phyloP scores from a whole-genome alignment of 2,113 vertebrate genomes.

The Zingel zingel region DNA sequence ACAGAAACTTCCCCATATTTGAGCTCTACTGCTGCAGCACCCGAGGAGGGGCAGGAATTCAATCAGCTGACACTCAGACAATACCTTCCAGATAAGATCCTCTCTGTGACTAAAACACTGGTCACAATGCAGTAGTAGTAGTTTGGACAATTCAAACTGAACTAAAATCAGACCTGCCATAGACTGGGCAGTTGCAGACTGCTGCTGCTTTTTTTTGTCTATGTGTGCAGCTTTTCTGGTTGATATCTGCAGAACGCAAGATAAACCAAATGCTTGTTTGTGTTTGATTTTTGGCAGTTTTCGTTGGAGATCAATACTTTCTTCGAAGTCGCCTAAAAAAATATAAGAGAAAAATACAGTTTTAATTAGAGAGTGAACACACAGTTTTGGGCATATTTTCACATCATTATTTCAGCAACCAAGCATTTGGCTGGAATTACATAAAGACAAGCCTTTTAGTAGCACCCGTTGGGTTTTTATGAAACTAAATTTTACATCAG shows the following conservation, averaged over 20 bases:
- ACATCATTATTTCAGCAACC: conserved; percentile 80
- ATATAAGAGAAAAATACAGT: not conserved
- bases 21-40: conserved; percentile 30
- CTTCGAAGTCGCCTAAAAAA: conserved; percentile 37
- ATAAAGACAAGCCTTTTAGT: conserved; percentile 73
- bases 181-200: not conserved
- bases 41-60: conserved; percentile 35
- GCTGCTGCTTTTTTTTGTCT: not conserved
- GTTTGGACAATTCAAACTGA: not conserved
- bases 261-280: conserved; percentile 24
- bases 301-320: conserved; percentile 23
- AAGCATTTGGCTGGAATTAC: conserved; percentile 77
- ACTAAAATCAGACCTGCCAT: not conserved
- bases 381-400: conserved; percentile 66
- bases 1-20: conserved; percentile 4
- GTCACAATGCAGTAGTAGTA: not conserved
- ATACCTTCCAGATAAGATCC: conserved; percentile 42
- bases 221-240: not conserved
- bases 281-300: conserved; percentile 16
- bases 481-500: conserved; percentile 74
- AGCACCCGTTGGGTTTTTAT: conserved; percentile 60
- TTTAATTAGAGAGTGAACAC: conserved; percentile 59
- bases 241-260: conserved; percentile 26
- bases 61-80: conserved; percentile 45
- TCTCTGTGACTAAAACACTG: conserved; percentile 22